phyloP scores from a whole-genome alignment of 2,888 invertebrate species.

The Rhogogaster chlorosoma region DNA sequence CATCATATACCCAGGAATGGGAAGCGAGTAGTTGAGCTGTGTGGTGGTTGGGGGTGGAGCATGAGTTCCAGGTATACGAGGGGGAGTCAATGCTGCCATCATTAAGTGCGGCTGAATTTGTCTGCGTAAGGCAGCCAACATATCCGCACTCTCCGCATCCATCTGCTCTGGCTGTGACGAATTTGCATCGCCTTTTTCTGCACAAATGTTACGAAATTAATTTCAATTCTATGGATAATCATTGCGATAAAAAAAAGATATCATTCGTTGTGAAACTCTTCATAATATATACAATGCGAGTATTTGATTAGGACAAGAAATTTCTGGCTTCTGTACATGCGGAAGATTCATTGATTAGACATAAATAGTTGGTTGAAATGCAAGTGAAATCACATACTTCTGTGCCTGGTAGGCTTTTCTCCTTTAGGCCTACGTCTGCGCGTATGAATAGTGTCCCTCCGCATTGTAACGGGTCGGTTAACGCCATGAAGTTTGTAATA shows the following conservation, averaged over 20 bases:
- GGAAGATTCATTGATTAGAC: background rate
- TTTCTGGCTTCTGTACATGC: background rate
- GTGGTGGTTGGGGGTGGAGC: conserved; percentile 67
- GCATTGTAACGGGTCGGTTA: conserved; percentile 96
- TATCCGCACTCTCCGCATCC: conserved; percentile 82
- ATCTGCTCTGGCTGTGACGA: conserved; percentile 69
- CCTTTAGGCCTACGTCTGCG: conserved; percentile 92
- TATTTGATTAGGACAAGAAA: background rate
- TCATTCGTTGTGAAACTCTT: background rate
- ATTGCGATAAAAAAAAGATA: no score
- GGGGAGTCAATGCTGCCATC: conserved; percentile 82
- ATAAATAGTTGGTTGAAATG: background rate
- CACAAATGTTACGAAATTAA: conserved; percentile 26
- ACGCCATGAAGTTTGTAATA: conserved; percentile 98
- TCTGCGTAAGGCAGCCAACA: conserved; percentile 84
- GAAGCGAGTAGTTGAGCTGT: conserved; percentile 72
- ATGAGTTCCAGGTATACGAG: conserved; percentile 72
- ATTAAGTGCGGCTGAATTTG: conserved; percentile 87
- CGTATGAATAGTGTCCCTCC: conserved; percentile 97
- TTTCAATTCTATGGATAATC: background rate
- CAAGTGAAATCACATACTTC: conserved; percentile 65
- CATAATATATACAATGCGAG: background rate
- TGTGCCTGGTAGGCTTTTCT: conserved; percentile 78
- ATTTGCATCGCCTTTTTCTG: conserved; percentile 70
- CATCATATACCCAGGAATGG: conserved; percentile 73